Base-by-base conservation (phyloP, 2,113 vertebrate genomes). In the Phrynosoma blainvillii region DNA sequence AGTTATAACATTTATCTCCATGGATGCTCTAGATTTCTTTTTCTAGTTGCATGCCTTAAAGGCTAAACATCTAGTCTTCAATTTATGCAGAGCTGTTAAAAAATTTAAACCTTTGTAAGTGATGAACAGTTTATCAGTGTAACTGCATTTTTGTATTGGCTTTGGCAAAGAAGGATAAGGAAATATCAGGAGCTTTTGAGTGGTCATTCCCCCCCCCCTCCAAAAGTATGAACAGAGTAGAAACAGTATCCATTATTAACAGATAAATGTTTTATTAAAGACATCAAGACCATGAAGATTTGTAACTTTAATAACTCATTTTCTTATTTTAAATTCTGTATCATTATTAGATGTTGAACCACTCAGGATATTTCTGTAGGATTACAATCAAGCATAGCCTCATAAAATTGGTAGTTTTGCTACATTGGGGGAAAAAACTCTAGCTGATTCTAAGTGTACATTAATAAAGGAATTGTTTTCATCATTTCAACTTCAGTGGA, bases 251-350 rank as follows among this genome's bases (percentile, higher is more conserved):
- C 89, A 96, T 96, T 95, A 96, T 97, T 96, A 96, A 97, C 92
- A 95, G 91, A 92, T 79, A 83, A 88, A 95, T 96, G 93, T 96
- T 97, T 97, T 96, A 97, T 96, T 96, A 94, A 97, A 74, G 66
- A 88, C 87, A 93, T 92, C 95, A 96, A 91, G 96, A 95, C 90
- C 90, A 87, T 86, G 88, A 95, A 96, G 96, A 97, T 97, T 97
- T 97, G 96, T 96, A 96, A 95, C 95, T 96, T 97, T 97, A 96
- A 97, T 96, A 97, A 96, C 90, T 91, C 36, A 87, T 89, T 92
- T 95, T 92, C 94, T 95, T 95, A 92, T 85, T 96, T 96, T 93
- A 92, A 94, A 92, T 95, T 95, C 88, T 84, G 84, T 88, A 94
- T 89, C 84, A 27, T 91, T 90, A 90, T 95, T 93, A 94, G 95